These are phyloP conservation scores for Ceramica pisi DNA, from an alignment of 2,888 invertebrate species.

Conservation along the genomic window DNA sequence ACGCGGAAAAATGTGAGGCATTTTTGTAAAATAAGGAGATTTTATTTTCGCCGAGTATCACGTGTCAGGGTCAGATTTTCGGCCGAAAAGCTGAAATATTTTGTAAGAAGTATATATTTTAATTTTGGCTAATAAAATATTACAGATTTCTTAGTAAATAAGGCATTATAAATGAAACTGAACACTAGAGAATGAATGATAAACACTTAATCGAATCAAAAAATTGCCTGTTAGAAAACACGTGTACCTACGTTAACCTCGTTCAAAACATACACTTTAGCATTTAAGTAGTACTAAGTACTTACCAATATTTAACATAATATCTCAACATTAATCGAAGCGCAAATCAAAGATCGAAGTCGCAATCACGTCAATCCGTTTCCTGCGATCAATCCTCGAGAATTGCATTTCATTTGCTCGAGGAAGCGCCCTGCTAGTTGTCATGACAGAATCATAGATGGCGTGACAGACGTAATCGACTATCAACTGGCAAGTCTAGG, in stretches of 20 bases:
- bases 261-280: neutral
- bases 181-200: neutral
- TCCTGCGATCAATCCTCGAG: constrained; percentile 45
- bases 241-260: no score
- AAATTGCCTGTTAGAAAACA: neutral
- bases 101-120: constrained; percentile 6
- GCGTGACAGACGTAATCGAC: constrained; percentile 47
- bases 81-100: constrained; percentile 14
- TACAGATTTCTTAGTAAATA: neutral
- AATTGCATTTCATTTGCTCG: constrained; percentile 50
- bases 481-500: constrained; percentile 38
- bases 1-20: constrained; percentile 32
- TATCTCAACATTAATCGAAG: constrained; percentile 10
- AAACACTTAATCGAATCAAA: neutral
- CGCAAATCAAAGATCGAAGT: constrained; percentile 28
- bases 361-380: constrained; percentile 45
- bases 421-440: constrained; percentile 33
- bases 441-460: constrained; percentile 47
- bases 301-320: neutral
- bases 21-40: constrained; percentile 31
- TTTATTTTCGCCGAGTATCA: constrained; percentile 28
- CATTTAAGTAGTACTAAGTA: neutral
- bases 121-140: neutral
- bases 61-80: constrained; percentile 20
- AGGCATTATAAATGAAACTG: neutral